Conservation (phyloP, 2,113 vertebrate species). For the Daubentonia madagascariensis region DNA sequence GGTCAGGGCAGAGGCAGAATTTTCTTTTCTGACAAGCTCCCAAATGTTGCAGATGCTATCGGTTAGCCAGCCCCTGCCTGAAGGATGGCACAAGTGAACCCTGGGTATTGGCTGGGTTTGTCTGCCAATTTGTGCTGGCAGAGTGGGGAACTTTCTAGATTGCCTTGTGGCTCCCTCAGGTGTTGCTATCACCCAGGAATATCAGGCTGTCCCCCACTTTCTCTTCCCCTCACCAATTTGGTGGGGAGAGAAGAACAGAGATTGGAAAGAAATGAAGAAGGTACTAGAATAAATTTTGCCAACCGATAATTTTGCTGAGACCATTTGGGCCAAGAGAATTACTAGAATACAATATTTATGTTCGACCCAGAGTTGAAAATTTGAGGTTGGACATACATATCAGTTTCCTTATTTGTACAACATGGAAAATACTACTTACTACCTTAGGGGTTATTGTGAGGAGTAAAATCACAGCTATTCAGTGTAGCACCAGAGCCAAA, state of each 20-base stretch:
- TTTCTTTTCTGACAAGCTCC: background rate
- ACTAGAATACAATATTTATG: background rate
- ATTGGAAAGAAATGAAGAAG: background rate
- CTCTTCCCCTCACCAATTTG: background rate
- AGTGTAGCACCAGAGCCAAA: background rate
- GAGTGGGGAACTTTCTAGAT: background rate
- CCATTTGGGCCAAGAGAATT: background rate
- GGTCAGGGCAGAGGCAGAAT: background rate
- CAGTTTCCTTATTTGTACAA: background rate
- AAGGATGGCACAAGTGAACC: background rate
- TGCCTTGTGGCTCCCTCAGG: background rate
- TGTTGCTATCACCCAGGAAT: background rate
- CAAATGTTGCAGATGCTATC: too few relatives aligned
- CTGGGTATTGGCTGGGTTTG: background rate
- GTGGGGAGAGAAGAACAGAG: background rate
- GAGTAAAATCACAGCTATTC: background rate
- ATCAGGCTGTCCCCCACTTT: background rate
- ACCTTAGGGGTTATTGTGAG: background rate
- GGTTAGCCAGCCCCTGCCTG: background rate
- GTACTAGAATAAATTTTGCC: background rate
- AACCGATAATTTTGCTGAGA: background rate
- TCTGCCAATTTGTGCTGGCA: background rate
- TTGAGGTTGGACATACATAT: background rate
- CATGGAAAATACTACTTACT: background rate
- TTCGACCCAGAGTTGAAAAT: background rate